These are phyloP conservation scores for Turdus rufiventris DNA, from an alignment of 2,113 vertebrate genomes.

Conservation along the genomic window DNA sequence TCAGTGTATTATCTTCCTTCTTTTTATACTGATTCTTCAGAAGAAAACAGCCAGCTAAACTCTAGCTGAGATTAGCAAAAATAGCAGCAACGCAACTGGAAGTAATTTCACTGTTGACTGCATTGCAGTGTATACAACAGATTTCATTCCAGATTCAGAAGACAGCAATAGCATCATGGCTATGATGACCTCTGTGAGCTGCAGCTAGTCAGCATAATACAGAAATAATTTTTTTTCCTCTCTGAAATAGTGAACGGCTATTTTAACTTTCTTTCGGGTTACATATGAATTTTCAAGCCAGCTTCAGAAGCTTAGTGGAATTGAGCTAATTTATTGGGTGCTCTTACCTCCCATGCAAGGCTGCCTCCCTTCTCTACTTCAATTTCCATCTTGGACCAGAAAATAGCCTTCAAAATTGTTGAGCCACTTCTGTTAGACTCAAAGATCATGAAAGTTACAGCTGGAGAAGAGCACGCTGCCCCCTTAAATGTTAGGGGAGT, in stretches of 20 bases:
- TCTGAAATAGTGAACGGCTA: neutral
- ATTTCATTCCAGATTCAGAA: neutral
- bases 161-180: neutral
- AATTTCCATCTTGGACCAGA: neutral
- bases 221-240: neutral
- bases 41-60: neutral
- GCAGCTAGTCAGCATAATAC: neutral
- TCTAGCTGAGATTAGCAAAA: conserved; percentile 9
- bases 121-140: neutral
- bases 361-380: neutral
- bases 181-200: neutral
- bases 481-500: neutral
- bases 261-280: neutral
- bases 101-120: conserved; percentile 34
- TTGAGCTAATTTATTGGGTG: neutral
- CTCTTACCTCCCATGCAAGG: neutral
- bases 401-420: neutral
- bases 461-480: neutral
- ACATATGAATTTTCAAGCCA: neutral
- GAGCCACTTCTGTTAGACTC: neutral
- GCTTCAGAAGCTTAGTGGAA: neutral
- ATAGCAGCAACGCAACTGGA: neutral
- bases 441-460: neutral
- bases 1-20: neutral
- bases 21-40: neutral